phyloP scores from a whole-genome alignment of 1,140 invertebrate species.

The Neelides sp. region DNA sequence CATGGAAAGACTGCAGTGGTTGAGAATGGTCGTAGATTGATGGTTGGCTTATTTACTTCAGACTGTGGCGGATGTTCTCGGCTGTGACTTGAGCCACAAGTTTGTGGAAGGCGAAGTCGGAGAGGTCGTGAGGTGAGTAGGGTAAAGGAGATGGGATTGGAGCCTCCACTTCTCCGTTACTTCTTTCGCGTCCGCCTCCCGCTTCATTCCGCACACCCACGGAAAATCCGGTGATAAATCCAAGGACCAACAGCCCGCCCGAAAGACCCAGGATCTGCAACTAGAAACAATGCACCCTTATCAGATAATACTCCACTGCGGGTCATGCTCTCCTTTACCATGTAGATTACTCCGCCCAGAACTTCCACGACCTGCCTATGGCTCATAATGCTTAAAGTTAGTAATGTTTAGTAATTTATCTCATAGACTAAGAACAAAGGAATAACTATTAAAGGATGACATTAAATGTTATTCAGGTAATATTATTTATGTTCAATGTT shows the following conservation, averaged over 20 bases:
- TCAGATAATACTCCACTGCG: too few relatives aligned
- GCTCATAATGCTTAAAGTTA: too few relatives aligned
- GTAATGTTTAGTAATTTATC: too few relatives aligned
- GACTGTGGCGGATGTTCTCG: conserved; percentile 22
- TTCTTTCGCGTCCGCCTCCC: not conserved
- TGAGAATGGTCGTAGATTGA: too few relatives aligned
- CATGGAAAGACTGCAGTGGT: too few relatives aligned
- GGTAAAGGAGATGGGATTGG: conserved; percentile 7
- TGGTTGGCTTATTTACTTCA: conserved; percentile 26
- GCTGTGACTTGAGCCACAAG: conserved; percentile 19
- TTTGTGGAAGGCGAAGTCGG: conserved; percentile 19
- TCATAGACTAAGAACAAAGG: too few relatives aligned
- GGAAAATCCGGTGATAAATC: conserved; percentile 16
- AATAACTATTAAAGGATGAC: too few relatives aligned
- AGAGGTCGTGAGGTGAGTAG: conserved; percentile 16
- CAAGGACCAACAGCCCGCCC: conserved; percentile 10
- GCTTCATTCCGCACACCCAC: conserved; percentile 10
- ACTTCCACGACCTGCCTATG: too few relatives aligned
- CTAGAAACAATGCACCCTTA: conserved; percentile 15
- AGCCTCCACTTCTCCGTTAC: not conserved
- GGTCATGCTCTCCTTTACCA: too few relatives aligned
- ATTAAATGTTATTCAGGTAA: too few relatives aligned
- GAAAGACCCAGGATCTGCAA: conserved; percentile 16
- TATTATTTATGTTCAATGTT: too few relatives aligned
- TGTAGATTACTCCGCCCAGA: too few relatives aligned